phyloP scores from a whole-genome alignment of 2,888 invertebrate genomes.

The Emmelina monodactyla region DNA sequence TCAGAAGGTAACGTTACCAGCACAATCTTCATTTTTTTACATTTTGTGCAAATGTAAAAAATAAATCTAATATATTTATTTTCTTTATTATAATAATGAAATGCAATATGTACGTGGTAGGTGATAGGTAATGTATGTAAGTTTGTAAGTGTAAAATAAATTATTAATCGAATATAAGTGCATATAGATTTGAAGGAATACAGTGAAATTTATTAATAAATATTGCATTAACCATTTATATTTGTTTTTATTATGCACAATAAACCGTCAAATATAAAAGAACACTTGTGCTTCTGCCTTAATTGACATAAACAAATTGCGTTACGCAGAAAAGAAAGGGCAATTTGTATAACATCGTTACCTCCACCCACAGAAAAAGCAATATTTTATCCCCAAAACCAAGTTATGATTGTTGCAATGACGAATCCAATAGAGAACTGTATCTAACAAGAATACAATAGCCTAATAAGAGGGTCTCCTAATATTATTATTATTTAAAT shows the following conservation, averaged over 20 bases:
- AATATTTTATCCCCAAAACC: slow-evolving; percentile 15
- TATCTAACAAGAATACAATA: slow-evolving; percentile 35
- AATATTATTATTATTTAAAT: slow-evolving; percentile 34
- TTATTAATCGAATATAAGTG: slow-evolving; percentile 56
- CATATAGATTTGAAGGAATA: slow-evolving; percentile 58
- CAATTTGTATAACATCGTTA: slow-evolving; percentile 3
- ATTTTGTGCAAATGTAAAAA: slow-evolving; percentile 8
- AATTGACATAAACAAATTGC: too few species aligned
- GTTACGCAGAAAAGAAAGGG: too few species aligned
- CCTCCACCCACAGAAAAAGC: not conserved
- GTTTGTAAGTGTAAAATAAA: slow-evolving; percentile 60
- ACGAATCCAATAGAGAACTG: slow-evolving; percentile 31
- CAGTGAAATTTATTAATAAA: slow-evolving; percentile 65
- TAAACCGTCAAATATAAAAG: too few species aligned
- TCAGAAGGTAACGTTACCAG: not conserved
- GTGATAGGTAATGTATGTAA: slow-evolving; percentile 28
- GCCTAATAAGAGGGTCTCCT: slow-evolving; percentile 27
- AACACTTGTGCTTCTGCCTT: too few species aligned
- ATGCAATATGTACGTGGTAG: slow-evolving; percentile 50
- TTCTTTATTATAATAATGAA: slow-evolving; percentile 35
- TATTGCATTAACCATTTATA: slow-evolving; percentile 56
- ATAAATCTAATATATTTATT: slow-evolving; percentile 35
- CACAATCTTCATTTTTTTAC: not conserved
- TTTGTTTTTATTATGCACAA: slow-evolving; percentile 18
- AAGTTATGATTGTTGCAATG: slow-evolving; percentile 28